Evolutionary conservation across 2,888 invertebrate genomes (phyloP), one percentile per base, ranked within the genome.

Genomic region (Diachrysia chrysitis): DNA sequence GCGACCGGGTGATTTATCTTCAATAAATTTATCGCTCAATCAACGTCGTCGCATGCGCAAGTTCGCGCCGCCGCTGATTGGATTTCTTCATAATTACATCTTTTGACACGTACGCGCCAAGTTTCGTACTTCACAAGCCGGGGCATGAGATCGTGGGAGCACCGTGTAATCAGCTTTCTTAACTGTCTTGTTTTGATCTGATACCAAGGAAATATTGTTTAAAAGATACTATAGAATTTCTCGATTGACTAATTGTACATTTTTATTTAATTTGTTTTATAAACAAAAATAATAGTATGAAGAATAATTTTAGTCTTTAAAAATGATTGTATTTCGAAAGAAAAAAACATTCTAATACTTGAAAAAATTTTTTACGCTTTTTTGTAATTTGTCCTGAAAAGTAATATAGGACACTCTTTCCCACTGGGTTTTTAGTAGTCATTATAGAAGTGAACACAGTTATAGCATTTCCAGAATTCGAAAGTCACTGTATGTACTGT

Each of bases 71-170:
- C 86, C 88, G 91, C 90, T 95, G 95, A 95, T 95, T 95, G 95
- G 93, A 93, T 95, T 95, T 93, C 93, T 93, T 94, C 93, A 93
- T 95, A 95, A 95, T 95, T 95, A 95, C 94, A 93, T 94, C 93
- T 95, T 95, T 95, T 95, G 95, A 95, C 95, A 93, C 90, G 94
- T 93, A 92, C 90, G 92, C 92, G 94, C 92, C 92, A 95, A 93
- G 94, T 93, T 94, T 94, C 92, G 93, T 93, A 91, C 93, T 89
- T 89, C 88, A 85, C 89, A 85, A 87, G 89, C 90, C 89, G 93
- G 93, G 92, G 88, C 92, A 92, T 81, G 92, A 90, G 94, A 94
- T 93, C 95, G 95, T 95, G 95, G 94, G 95, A 95, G 92, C 93
- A 93, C 92, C 93, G 92, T 93, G 89, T 93, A 94, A 94, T 94